These are phyloP conservation scores for Heliocidaris erythrogramma DNA, from an alignment of 35 echinoderm and acorn worm species.

Conservation along the genomic window DNA sequence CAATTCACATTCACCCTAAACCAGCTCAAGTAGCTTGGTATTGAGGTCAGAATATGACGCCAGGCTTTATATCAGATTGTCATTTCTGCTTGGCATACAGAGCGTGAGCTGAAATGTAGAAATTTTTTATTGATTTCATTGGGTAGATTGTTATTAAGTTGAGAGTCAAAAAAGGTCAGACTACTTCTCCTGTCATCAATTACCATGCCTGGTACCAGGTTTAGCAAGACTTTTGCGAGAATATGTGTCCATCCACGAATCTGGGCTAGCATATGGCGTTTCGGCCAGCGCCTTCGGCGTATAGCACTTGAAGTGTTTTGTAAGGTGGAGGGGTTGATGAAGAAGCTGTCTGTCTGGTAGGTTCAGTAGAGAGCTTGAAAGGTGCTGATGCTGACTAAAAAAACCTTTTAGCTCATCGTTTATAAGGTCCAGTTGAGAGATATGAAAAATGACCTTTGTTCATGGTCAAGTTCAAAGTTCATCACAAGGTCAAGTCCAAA, in stretches of 20 bases:
- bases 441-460: not conserved
- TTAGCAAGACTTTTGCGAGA: not conserved
- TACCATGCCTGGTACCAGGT: not conserved
- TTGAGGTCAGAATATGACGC: not conserved
- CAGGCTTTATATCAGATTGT: not conserved
- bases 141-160: slow-evolving; percentile 18
- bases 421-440: not conserved
- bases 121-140: not conserved
- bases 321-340: not conserved
- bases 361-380: not conserved
- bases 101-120: slow-evolving; percentile 30
- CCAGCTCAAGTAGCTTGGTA: not conserved
- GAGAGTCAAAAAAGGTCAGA: not conserved
- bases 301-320: not conserved
- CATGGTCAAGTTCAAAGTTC: not conserved
- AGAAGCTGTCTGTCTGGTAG: not conserved
- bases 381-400: not conserved
- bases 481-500: not conserved
- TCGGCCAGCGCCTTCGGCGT: not conserved
- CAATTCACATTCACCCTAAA: not conserved
- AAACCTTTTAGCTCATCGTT: not conserved
- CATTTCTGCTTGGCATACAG: slow-evolving; percentile 36
- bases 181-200: not conserved
- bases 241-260: not conserved
- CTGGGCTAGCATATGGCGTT: not conserved